Evolutionary conservation across 2,113 vertebrate genomes (phyloP).

Genomic region (Pseudorasbora parva): DNA sequence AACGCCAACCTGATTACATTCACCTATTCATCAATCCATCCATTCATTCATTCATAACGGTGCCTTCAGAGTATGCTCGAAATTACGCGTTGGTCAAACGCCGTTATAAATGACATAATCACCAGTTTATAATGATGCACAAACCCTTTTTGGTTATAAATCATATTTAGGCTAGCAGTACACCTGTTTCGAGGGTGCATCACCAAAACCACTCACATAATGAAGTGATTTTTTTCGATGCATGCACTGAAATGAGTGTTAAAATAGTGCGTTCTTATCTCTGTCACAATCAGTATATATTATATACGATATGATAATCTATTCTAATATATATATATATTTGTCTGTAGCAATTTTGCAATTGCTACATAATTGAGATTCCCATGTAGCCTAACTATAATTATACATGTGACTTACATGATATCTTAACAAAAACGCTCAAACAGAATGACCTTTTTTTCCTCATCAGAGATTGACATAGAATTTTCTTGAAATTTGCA

Average conservation of each 20-base stretch:
- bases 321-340: no score
- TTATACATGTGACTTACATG: neutral
- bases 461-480: constrained; percentile 7
- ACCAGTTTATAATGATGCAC: neutral
- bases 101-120: neutral
- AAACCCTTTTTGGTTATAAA: neutral
- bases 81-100: neutral
- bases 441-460: neutral
- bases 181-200: constrained; percentile 4
- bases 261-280: neutral
- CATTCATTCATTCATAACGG: constrained; percentile 16
- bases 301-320: neutral
- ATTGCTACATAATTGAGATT: neutral
- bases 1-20: neutral
- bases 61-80: neutral
- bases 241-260: neutral
- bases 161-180: neutral
- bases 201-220: no score
- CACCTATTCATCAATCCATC: neutral
- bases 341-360: neutral
- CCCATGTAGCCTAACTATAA: neutral
- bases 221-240: neutral
- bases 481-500: constrained; percentile 49
- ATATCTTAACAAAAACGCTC: neutral
- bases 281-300: neutral